Evolutionary conservation across 1,140 invertebrate genomes (phyloP).

Genomic region (Trichogramma pretiosum): DNA sequence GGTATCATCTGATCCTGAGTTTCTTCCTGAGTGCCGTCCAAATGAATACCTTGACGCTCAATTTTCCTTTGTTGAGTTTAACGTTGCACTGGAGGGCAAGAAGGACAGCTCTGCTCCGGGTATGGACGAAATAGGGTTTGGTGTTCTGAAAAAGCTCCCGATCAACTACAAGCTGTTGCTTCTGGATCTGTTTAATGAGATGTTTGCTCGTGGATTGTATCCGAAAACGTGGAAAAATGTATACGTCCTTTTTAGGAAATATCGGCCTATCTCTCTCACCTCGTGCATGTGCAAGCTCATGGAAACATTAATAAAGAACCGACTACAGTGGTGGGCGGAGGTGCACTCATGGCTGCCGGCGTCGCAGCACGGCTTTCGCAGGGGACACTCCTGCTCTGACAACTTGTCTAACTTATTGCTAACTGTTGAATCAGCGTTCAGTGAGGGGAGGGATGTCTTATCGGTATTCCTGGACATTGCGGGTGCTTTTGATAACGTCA

Average conservation of each 20-base stretch:
- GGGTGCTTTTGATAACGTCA: not conserved
- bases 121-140: not conserved
- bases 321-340: not conserved
- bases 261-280: constrained; percentile 16
- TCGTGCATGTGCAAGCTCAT: constrained; percentile 16
- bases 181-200: constrained; percentile 10
- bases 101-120: not conserved
- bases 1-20: not conserved
- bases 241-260: constrained; percentile 12
- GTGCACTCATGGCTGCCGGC: not conserved
- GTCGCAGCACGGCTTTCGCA: not conserved
- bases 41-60: not conserved
- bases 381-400: not conserved
- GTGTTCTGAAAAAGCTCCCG: not conserved
- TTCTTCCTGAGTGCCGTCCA: not conserved
- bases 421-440: not conserved
- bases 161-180: not conserved
- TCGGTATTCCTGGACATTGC: not conserved
- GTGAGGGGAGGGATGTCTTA: not conserved
- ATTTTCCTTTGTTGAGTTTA: not conserved
- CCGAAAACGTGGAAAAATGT: constrained; percentile 10
- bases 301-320: not conserved
- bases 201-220: constrained; percentile 4
- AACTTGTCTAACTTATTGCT: not conserved
- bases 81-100: not conserved